phyloP scores from a whole-genome alignment of 1,140 invertebrate species.

The Drosophila rufa region DNA sequence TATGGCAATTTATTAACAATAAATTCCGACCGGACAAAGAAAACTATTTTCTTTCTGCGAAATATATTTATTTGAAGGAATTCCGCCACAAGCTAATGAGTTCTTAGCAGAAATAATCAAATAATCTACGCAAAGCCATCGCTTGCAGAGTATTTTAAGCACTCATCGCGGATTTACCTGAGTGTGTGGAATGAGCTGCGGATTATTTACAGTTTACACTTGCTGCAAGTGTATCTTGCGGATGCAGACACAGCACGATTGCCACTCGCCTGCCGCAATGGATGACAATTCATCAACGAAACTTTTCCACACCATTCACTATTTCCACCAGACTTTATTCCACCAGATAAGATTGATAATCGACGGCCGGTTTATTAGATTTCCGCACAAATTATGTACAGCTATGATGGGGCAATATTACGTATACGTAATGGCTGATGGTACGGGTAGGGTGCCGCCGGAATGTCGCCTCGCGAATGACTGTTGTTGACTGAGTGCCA shows the following conservation, averaged over 20 bases:
- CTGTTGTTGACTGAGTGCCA: conserved; percentile 44
- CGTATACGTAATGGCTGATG: conserved; percentile 6
- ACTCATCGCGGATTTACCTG: not conserved
- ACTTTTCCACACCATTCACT: conserved; percentile 41
- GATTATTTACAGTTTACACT: conserved; percentile 17
- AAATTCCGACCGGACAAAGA: conserved; percentile 7
- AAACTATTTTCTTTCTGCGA: not conserved
- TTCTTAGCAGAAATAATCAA: not conserved
- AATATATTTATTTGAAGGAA: not conserved
- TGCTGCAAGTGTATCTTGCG: conserved; percentile 3
- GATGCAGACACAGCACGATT: not conserved
- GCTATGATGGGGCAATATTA: conserved; percentile 8
- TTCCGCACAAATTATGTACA: conserved; percentile 44
- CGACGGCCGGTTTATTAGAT: conserved; percentile 41
- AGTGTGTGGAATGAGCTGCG: not conserved
- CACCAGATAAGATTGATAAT: conserved; percentile 49
- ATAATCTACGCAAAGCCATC: not conserved
- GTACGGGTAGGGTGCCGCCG: not conserved
- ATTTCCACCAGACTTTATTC: conserved; percentile 4
- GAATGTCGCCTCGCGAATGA: conserved; percentile 35
- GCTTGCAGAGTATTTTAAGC: not conserved
- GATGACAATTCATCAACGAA: conserved; percentile 25
- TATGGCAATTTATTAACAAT: conserved; percentile 22
- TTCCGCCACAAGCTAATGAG: not conserved
- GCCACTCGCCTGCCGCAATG: conserved; percentile 13